A percentile compares a stretch with the other conserved stretches of the same genome.
Conservation (phyloP, 2,888 invertebrate genomes). For the Drosophila cognata region DNA sequence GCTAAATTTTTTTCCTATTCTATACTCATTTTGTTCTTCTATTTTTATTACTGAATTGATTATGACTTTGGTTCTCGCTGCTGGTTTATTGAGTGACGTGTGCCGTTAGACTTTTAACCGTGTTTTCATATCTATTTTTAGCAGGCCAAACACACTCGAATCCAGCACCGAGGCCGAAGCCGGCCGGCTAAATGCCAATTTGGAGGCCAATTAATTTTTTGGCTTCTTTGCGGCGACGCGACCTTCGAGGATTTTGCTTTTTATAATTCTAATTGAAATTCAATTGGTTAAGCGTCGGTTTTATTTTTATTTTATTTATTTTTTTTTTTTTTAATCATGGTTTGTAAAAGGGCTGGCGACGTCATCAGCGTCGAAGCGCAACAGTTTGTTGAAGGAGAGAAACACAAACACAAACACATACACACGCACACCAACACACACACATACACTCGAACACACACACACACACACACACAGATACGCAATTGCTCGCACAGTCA, state of each 20-base stretch:
- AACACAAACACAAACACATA: constrained; percentile 44
- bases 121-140: constrained; percentile 44
- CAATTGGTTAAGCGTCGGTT: constrained; percentile 49
- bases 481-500: constrained; percentile 29
- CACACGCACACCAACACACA: constrained; percentile 26
- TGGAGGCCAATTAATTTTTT: constrained; percentile 35
- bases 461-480: constrained; percentile 36
- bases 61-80: constrained; percentile 23
- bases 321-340: constrained; percentile 43
- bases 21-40: constrained; percentile 7
- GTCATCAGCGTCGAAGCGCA: constrained; percentile 68
- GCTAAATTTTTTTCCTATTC: constrained; percentile 29
- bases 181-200: constrained; percentile 55
- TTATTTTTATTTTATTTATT: constrained; percentile 1
- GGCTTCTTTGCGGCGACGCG: constrained; percentile 9
- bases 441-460: constrained; percentile 32
- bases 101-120: constrained; percentile 35
- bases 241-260: constrained; percentile 30
- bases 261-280: constrained; percentile 64
- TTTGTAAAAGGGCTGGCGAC: constrained; percentile 59
- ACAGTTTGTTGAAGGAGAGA: constrained; percentile 79
- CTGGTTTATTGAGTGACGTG: constrained; percentile 39
- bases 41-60: constrained; percentile 41
- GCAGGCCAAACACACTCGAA: constrained; percentile 18
- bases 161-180: constrained; percentile 27